Base-by-base conservation (phyloP, 2,797 vertebrate species). In the Danionella dracula region DNA sequence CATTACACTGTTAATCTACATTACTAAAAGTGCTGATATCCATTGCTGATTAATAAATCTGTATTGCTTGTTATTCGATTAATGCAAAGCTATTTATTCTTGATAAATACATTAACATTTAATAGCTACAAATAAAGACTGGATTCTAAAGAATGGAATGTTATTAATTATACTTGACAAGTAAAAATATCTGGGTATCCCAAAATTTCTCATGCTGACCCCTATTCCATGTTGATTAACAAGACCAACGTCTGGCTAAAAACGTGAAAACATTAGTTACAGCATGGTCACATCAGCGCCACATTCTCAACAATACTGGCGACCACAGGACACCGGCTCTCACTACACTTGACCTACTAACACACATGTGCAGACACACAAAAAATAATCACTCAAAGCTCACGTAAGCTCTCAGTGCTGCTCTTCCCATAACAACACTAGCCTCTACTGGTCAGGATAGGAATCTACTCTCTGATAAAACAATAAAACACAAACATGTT, bases 161-260 rank as follows among this genome's bases (percentile, higher is more conserved):
- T n/a, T n/a, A n/a, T n/a, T n/a, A n/a, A n/a, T n/a, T n/a, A n/a
- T n/a, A n/a, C n/a, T n/a, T n/a, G n/a, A n/a, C n/a, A n/a, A n/a
- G n/a, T n/a, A n/a, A n/a, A n/a, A n/a, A n/a, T n/a, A n/a, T n/a
- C n/a, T n/a, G n/a, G n/a, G n/a, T n/a, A n/a, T n/a, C n/a, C n/a
- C n/a, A n/a, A n/a, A n/a, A n/a, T n/a, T n/a, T n/a, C n/a, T n/a
- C 23, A 27, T 27, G 1, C 12, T 13, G 38, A 21, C 31, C 37
- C 2, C 2, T 6, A 21, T 46, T 5, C 11, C 2, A 34, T 58
- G 40, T 70, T 48, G 15, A 68, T 17, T 61, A 73, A 9, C 11
- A 61, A 75, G 74, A 82, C 75, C 85, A 76, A 83, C 70, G 85
- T 27, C 3, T 88, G 70, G 51, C 81, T 79, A 74, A 75, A 13